Base-by-base conservation (phyloP, 1,140 invertebrate species). In the Sesamia nonagrioides region DNA sequence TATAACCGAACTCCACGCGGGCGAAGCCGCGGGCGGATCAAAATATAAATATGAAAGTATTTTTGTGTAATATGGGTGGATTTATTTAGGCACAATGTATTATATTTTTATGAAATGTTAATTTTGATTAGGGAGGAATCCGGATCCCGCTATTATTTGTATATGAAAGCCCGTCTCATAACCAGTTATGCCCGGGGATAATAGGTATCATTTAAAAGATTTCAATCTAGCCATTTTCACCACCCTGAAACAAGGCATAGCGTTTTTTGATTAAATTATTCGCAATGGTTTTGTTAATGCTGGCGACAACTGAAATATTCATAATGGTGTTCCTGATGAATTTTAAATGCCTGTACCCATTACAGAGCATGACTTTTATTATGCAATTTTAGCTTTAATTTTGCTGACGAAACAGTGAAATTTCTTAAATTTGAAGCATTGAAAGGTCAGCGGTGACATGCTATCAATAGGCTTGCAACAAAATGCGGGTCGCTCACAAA, bases 401-500 rank as follows among this genome's bases (percentile, higher is more conserved):
- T 15, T 27, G 18, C 21, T 48, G 42, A 61, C 21, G 11, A 75
- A 61, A 75, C 40, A 75, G 13, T 63, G 13, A 74, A 50, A 60
- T 71, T 71, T 52, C 54, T 60, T 60, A 61, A 74, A 74, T 60
- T 72, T 54, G 37, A 33, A 18, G 35, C 33, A 42, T 50, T 75
- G 21, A 75, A 75, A 61, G 73, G 73, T 75, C 73, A 75, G 40
- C 56, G 73, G 18, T 75, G 73, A 63, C 73, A 37, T 48, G 42
- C 63, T 80, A 82, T 82, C 79, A 82, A 78, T 79, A 52, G 73
- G 27, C 77, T 52, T 78, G 78, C 66, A 71, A 50, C 80, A 81
- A 77, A 83, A 83, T 81, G 74, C 77, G 72, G 79, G 60, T 40
- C 35, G 69, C 52, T 42, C 78, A 86, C 82, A 86, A 85, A 85